phyloP scores from a whole-genome alignment of 2,113 vertebrate genomes.

The Aldabrachelys gigantea region DNA sequence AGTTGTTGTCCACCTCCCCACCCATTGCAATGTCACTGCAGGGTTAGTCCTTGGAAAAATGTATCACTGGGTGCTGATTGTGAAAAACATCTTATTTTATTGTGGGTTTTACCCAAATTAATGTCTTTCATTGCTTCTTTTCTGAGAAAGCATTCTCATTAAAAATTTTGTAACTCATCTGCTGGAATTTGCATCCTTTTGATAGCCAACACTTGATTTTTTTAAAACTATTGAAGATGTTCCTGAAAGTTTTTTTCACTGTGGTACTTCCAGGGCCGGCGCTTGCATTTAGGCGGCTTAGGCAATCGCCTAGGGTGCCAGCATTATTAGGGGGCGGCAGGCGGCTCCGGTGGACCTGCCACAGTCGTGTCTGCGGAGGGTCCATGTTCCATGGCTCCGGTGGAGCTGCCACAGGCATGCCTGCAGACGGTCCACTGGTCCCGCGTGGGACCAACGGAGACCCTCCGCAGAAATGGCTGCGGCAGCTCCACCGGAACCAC shows the following conservation, averaged over 20 bases:
- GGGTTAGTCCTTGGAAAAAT: neutral
- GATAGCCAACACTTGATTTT: neutral
- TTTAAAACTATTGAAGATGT: neutral
- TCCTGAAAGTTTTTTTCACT: neutral
- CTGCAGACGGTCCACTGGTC: too few relatives aligned
- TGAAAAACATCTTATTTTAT: neutral
- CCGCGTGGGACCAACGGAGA: too few relatives aligned
- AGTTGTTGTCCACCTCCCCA: accelerated
- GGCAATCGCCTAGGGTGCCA: too few relatives aligned
- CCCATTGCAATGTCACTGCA: neutral
- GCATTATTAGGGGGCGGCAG: too few relatives aligned
- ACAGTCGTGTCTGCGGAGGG: too few relatives aligned
- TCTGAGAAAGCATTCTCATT: neutral
- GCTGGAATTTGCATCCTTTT: neutral
- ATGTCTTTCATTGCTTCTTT: neutral
- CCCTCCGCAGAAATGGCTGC: too few relatives aligned
- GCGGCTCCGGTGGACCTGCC: too few relatives aligned
- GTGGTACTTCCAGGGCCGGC: neutral
- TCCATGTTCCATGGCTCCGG: too few relatives aligned
- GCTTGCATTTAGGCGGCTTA: too few relatives aligned
- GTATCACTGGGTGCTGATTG: neutral
- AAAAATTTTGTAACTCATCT: neutral
- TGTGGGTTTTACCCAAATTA: neutral
- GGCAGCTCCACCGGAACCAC: too few relatives aligned
- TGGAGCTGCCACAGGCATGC: too few relatives aligned